Percentiles rank a stretch among this genome's conserved stretches.
Evolutionary conservation across 2,888 invertebrate species (phyloP).

Genomic region (Conchocele bisecta): DNA sequence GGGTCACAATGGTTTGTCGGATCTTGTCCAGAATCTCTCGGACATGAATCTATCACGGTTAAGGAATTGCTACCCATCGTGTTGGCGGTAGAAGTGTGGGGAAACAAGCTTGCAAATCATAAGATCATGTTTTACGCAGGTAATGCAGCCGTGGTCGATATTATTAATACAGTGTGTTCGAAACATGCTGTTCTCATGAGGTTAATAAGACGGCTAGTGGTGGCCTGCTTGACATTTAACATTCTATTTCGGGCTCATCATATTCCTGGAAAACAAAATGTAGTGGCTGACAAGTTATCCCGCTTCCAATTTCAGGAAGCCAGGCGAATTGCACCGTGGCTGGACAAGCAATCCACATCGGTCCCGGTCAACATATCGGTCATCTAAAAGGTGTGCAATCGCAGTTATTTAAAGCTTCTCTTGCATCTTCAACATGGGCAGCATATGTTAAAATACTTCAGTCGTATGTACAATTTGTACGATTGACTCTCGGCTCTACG

Average conservation of each 20-base stretch:
- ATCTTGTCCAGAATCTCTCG: background rate
- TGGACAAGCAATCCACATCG: too few species aligned
- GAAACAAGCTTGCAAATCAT: background rate
- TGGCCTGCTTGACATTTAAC: constrained; percentile 15
- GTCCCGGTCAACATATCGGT: too few species aligned
- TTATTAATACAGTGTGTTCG: constrained; percentile 12
- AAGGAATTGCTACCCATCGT: constrained; percentile 27
- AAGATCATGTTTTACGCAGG: constrained; percentile 14
- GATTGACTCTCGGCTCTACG: too few species aligned
- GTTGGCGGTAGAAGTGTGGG: constrained; percentile 17
- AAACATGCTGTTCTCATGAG: constrained; percentile 9
- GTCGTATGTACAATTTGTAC: too few species aligned
- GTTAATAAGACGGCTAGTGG: constrained; percentile 12
- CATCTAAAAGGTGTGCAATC: too few species aligned
- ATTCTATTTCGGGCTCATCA: constrained; percentile 35
- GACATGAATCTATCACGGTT: constrained; percentile 9
- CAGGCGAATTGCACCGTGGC: too few species aligned
- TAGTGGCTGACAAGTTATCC: constrained; percentile 12
- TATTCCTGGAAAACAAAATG: constrained; percentile 20
- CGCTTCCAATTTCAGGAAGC: constrained; percentile 1
- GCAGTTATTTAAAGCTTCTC: too few species aligned
- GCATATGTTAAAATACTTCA: too few species aligned
- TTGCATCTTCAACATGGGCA: too few species aligned
- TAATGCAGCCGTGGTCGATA: constrained; percentile 3
- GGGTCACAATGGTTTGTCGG: constrained; percentile 11